phyloP scores from a whole-genome alignment of 2,113 vertebrate species.

The Cephalopholis sonnerati region DNA sequence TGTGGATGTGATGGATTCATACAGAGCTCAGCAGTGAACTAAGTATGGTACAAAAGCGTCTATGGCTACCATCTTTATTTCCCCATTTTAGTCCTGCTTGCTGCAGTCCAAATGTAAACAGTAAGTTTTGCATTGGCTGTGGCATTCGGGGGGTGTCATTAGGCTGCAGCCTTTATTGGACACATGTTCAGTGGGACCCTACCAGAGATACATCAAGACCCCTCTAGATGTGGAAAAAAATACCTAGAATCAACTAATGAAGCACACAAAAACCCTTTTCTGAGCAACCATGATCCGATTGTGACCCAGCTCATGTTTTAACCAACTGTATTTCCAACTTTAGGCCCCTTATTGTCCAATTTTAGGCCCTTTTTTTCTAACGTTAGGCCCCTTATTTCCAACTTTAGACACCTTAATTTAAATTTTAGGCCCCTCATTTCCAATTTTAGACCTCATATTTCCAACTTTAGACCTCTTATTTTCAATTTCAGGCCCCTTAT shows the following conservation, averaged over 20 bases:
- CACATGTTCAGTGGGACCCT: constrained; percentile 55
- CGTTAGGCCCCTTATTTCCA: too few species aligned
- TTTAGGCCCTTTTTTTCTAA: too few species aligned
- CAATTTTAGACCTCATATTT: too few species aligned
- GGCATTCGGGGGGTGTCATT: constrained; percentile 28
- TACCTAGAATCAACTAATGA: not conserved
- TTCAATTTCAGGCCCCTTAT: not conserved
- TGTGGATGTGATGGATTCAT: constrained; percentile 1
- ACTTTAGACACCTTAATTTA: too few species aligned
- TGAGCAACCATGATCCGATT: too few species aligned
- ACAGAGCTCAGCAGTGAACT: not conserved
- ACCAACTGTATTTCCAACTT: too few species aligned
- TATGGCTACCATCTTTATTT: constrained; percentile 31
- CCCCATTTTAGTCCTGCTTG: constrained; percentile 52
- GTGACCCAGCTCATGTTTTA: too few species aligned
- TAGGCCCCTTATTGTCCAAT: too few species aligned
- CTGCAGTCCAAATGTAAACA: constrained; percentile 74
- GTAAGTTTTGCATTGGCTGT: constrained; percentile 65
- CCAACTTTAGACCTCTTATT: too few species aligned
- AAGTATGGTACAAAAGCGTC: not conserved
- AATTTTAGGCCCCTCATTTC: too few species aligned
- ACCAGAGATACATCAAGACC: constrained; percentile 32
- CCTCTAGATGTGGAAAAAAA: not conserved
- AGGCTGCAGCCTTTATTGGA: constrained; percentile 37
- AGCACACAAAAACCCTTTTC: not conserved